Conservation (phyloP, 2,888 invertebrate species). For the Rotaria macrura region DNA sequence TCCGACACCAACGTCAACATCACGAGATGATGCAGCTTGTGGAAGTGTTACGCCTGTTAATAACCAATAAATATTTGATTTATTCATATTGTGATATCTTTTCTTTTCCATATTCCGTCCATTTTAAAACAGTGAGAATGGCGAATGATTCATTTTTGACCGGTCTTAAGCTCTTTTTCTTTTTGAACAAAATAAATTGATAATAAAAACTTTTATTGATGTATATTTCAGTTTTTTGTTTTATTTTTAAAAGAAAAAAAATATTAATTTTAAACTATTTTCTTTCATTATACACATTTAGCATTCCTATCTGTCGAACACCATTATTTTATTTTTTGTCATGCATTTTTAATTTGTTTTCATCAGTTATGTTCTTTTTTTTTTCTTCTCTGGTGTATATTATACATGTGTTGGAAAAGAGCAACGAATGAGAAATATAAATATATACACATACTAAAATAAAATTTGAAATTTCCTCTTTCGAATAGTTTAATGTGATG, state of each 20-base stretch:
- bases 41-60: conserved; percentile 20
- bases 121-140: neutral
- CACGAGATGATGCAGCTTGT: neutral
- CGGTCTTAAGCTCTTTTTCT: neutral
- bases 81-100: neutral
- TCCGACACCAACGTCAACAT: neutral
- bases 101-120: neutral
- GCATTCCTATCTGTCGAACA: neutral
- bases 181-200: neutral
- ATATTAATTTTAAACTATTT: neutral
- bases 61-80: neutral
- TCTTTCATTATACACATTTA: neutral
- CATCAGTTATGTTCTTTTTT: neutral
- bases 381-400: neutral
- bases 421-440: neutral
- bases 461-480: too few relatives aligned
- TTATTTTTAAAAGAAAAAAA: neutral
- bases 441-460: neutral
- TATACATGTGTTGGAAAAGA: neutral
- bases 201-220: neutral
- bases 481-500: too few relatives aligned
- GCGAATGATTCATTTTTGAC: neutral
- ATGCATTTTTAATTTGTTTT: neutral
- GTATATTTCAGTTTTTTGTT: neutral
- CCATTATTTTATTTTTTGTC: neutral